Evolutionary conservation across 2,113 vertebrate species (phyloP).

Genomic region (Hymenochirus boettgeri): DNA sequence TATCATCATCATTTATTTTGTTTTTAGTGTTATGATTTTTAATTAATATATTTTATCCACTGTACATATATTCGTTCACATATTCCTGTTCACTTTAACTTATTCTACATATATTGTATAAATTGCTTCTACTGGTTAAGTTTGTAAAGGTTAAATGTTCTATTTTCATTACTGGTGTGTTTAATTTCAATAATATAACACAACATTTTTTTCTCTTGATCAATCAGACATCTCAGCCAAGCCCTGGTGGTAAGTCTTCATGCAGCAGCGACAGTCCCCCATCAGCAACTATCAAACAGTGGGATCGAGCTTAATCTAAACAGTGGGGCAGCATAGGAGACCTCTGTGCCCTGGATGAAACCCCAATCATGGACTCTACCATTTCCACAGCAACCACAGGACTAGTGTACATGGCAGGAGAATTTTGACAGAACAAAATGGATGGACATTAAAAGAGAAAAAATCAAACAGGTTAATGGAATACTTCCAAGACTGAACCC

Average conservation of each 20-base stretch:
- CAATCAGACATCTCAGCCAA: slow-evolving; percentile 97
- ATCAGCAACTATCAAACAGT: slow-evolving; percentile 93
- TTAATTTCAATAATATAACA: slow-evolving; percentile 45
- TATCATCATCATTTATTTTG: no score
- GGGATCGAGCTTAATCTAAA: slow-evolving; percentile 97
- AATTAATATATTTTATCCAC: no score
- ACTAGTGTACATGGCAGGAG: slow-evolving; percentile 88
- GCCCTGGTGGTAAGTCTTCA: slow-evolving; percentile 99
- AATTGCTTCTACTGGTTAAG: no score
- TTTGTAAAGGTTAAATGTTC: slow-evolving; percentile 8
- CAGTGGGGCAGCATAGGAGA: slow-evolving; percentile 78
- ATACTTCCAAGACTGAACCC: slow-evolving; percentile 84
- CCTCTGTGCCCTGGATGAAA: slow-evolving; percentile 73
- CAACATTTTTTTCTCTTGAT: slow-evolving; percentile 27
- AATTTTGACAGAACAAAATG: slow-evolving; percentile 85
- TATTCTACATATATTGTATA: no score
- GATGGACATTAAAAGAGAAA: slow-evolving; percentile 98
- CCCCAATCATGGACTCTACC: slow-evolving; percentile 94
- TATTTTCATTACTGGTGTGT: slow-evolving; percentile 42
- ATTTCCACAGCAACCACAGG: slow-evolving; percentile 91
- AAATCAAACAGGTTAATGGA: slow-evolving; percentile 95
- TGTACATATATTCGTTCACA: no score
- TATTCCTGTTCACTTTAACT: no score
- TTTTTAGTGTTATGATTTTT: no score
- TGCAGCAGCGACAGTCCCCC: slow-evolving; percentile 98